Conservation (phyloP, 2,797 vertebrate species). For the Helicolenus hilgendorfi region DNA sequence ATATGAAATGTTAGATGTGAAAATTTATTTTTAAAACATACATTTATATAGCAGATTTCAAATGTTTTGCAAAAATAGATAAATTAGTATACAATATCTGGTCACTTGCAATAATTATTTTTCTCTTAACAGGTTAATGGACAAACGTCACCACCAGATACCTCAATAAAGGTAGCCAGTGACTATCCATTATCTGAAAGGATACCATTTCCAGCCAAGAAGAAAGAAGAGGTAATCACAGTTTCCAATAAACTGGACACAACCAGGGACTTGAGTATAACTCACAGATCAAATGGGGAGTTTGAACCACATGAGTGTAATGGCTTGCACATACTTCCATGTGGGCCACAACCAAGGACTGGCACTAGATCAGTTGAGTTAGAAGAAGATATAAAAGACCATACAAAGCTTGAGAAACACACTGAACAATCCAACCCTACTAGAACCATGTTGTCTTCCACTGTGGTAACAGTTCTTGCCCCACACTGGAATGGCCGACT, state of each 20-base stretch:
- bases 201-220: constrained; percentile 14
- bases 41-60: neutral
- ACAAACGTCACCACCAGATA: constrained; percentile 6
- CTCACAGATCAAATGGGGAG: constrained; percentile 21
- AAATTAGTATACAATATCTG: neutral
- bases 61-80: neutral
- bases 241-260: constrained; percentile 24
- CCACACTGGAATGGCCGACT: constrained; percentile 82
- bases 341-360: constrained; percentile 22
- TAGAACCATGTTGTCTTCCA: constrained; percentile 86
- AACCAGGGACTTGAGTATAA: constrained; percentile 14
- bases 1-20: neutral
- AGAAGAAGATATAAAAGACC: constrained; percentile 16
- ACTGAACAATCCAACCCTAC: neutral
- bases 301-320: constrained; percentile 13
- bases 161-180: neutral
- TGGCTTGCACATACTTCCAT: neutral
- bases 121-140: constrained; percentile 68
- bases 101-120: constrained; percentile 1
- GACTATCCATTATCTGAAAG: neutral
- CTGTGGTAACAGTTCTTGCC: constrained; percentile 87
- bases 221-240: constrained; percentile 28
- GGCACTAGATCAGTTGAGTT: constrained; percentile 9
- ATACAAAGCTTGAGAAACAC: constrained; percentile 10
- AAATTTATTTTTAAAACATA: neutral